Evolutionary conservation across 2,888 invertebrate species (phyloP), one percentile per base, ranked within the genome.

Genomic region (Pinctada fucata): DNA sequence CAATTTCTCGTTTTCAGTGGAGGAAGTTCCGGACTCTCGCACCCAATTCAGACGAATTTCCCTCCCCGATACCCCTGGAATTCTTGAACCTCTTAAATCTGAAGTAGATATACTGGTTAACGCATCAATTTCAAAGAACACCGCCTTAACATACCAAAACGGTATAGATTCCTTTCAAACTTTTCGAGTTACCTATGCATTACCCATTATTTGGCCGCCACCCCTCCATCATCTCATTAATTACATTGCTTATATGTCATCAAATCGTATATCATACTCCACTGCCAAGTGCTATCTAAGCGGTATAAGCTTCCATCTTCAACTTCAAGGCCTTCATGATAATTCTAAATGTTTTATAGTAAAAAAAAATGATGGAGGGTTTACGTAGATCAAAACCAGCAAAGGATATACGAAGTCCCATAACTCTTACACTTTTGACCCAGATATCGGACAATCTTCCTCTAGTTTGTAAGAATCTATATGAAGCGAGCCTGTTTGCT

Each of bases 301-400:
- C 10, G 68, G 68, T n/a, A 68, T 68, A 31, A n/a, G 58, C 10
- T 10, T 6, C 10, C 58, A 52, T 52, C 58, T 52, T 52, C 58
- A 52, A 52, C 58, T 52, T 5, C 58, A 52, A 52, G 58, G 58
- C 10, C 58, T 52, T 10, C 10, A 52, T 5, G 51, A 75, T 31
- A 66, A 67, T 48, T 65, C 75, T 49, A 65, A 67, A 45, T 5
- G 31, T 13, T 77, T 52, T 47, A 51, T 77, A 6, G 51, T 72
- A n/a, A 45, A 71, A 72, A 66, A 51, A 51, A 13, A 31, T 76
- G 64, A 31, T 70, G 4, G 70, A 70, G 16, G 63, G 49, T 13
- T 65, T 76, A 16, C 71, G 66, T 45, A 70, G 49, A 49, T 64
- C 49, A 45, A 3, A 45, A 3, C 48, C 64, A 3, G 5, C 13